Percentiles rank a stretch among this genome's conserved stretches.
Evolutionary conservation across 2,113 vertebrate species (phyloP).

Genomic region (Syngnathus floridae): DNA sequence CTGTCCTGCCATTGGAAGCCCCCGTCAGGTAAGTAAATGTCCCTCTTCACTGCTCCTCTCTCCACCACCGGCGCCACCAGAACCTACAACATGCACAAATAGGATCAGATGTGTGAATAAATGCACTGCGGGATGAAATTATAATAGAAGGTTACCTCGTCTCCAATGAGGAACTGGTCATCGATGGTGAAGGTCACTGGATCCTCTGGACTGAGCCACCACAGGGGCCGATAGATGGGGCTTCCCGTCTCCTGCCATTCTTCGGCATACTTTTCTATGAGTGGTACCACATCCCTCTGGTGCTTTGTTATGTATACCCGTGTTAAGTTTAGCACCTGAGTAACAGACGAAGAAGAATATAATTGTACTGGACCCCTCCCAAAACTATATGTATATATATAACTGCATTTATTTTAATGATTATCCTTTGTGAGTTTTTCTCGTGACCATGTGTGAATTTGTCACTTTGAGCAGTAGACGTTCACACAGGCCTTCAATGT

Average conservation of each 20-base stretch:
- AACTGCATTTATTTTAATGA: not conserved
- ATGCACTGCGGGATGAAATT: conserved; percentile 10
- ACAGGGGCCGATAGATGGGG: conserved; percentile 81
- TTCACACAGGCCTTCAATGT: conserved; percentile 10
- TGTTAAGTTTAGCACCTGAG: conserved; percentile 80
- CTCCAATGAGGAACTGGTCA: conserved; percentile 86
- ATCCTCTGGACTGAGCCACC: conserved; percentile 85
- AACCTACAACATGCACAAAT: conserved; percentile 65
- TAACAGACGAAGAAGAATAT: not conserved
- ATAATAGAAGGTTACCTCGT: conserved; percentile 70
- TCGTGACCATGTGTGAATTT: too few relatives aligned
- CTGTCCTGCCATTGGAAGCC: conserved; percentile 78
- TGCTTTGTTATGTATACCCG: conserved; percentile 73
- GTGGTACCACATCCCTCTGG: conserved; percentile 73
- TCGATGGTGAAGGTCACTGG: conserved; percentile 74
- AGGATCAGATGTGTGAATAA: conserved; percentile 1
- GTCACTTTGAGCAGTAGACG: not conserved
- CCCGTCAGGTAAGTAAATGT: conserved; percentile 80
- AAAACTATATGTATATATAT: too few relatives aligned
- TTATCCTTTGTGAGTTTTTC: not conserved
- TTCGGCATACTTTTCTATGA: conserved; percentile 73
- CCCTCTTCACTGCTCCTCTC: conserved; percentile 69
- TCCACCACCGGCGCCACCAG: conserved; percentile 83
- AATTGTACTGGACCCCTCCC: too few relatives aligned
- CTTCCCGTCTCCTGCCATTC: conserved; percentile 71